Base-by-base conservation (phyloP, 2,888 invertebrate genomes). In the Tenthredo scrophulariae region DNA sequence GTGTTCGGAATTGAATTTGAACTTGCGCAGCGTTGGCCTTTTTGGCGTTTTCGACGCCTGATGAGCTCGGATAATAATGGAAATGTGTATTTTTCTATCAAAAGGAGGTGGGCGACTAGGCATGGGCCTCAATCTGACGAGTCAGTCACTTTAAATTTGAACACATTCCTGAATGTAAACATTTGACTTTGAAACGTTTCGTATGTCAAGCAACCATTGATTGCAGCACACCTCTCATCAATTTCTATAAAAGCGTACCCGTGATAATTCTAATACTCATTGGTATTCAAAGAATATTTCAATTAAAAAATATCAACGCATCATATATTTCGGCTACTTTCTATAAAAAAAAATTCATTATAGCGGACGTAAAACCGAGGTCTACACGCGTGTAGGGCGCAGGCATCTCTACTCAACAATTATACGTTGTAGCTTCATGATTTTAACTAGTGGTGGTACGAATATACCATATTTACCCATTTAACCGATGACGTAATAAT, bases 401-500 rank as follows among this genome's bases (percentile, higher is more conserved):
- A 26, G 3, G 9, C 62, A 62, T 26, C 26, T 26, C 0, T 13
- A 26, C 9, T 10, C 29, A 33, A 29, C 29, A 43, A 72, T 72
- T 22, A n/a, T 40, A 43, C 72, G n/a, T 22, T n/a, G 22, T 10
- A 43, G 72, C 40, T 40, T 40, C 15, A 40, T 43, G 72, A 43
- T 74, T 26, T 43, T 18, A 37, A 18, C 18, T 70, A 33, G 33
- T 9, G 18, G 72, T 43, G 18, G n/a, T 33, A 33, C 33, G 33
- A 67, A 33, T 67, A 29, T 2, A 67, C 26, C 62, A 40, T n/a
- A 46, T 80, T 62, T 33, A 58, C 29, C 37, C 50, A 80, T 62
- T 80, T 80, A 62, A 40, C 80, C 80, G 80, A 26, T 80, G 58
- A 80, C 62, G 80, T 80, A 22, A 80, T 80, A 65, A 77, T 43